Percentiles rank a stretch among this genome's conserved stretches.
Evolutionary conservation across 2,113 vertebrate genomes (phyloP).

Genomic region (Ammodramus savannarum): DNA sequence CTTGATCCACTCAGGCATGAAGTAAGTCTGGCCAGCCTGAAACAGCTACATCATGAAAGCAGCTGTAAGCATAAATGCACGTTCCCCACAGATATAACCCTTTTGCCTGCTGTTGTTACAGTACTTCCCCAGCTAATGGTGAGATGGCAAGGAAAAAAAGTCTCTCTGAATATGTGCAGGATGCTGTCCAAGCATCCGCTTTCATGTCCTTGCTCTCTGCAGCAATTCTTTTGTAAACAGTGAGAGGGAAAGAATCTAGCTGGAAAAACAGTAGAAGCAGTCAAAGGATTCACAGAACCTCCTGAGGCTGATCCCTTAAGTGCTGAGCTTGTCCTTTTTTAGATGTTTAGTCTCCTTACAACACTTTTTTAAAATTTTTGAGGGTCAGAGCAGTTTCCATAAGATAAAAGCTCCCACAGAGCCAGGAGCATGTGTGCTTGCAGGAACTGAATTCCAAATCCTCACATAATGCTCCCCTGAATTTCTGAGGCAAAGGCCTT

Average conservation of each 20-base stretch:
- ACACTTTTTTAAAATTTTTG: neutral
- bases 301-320: neutral
- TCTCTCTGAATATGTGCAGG: neutral
- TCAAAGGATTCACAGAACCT: neutral
- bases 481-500: neutral
- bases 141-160: neutral
- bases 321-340: neutral
- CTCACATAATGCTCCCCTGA: neutral
- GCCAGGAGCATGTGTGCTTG: neutral
- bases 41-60: neutral
- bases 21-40: neutral
- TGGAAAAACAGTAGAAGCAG: neutral
- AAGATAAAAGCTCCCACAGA: neutral
- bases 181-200: no score
- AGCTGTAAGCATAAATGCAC: neutral
- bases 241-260: neutral
- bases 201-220: neutral
- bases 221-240: neutral
- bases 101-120: neutral
- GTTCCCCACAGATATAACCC: neutral
- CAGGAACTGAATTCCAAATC: neutral
- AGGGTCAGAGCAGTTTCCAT: neutral
- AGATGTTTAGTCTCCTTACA: neutral
- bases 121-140: neutral
- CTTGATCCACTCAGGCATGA: neutral